Conservation (phyloP, 2,113 vertebrate genomes). For the Misgurnus anguillicaudatus region DNA sequence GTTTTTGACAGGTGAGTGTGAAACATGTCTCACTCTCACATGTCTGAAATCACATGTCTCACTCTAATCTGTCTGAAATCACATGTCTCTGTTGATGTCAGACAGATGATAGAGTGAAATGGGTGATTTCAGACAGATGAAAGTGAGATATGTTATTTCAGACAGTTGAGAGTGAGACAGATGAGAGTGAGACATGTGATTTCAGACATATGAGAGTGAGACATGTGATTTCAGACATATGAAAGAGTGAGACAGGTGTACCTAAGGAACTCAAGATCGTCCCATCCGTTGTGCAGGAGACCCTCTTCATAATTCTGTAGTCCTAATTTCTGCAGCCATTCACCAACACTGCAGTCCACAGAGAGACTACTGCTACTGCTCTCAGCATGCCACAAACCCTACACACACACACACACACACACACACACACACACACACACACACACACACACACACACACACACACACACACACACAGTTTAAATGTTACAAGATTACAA, state of each 20-base stretch:
- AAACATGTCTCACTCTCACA: no score
- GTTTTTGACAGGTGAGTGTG: no score
- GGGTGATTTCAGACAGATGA: no score
- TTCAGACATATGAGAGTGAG: no score
- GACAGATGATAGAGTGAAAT: no score
- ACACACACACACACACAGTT: no score
- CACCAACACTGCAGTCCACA: slow-evolving; percentile 83
- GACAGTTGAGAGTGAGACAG: no score
- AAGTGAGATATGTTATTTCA: no score
- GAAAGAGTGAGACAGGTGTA: slow-evolving; percentile 52
- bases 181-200: neutral
- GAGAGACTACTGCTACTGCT: slow-evolving; percentile 50
- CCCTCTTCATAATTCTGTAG: slow-evolving; percentile 91
- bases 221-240: neutral
- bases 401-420: neutral
- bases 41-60: no score
- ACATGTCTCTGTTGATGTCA: no score
- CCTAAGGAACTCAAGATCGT: slow-evolving; percentile 97
- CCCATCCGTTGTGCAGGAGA: slow-evolving; percentile 94
- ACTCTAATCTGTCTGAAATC: no score
- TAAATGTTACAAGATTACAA: no score
- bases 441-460: neutral
- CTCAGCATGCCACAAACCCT: slow-evolving; percentile 71
- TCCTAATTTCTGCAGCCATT: slow-evolving; percentile 88
- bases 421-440: neutral